phyloP scores from a whole-genome alignment of 2,888 invertebrate species.

The Eilema caniola region DNA sequence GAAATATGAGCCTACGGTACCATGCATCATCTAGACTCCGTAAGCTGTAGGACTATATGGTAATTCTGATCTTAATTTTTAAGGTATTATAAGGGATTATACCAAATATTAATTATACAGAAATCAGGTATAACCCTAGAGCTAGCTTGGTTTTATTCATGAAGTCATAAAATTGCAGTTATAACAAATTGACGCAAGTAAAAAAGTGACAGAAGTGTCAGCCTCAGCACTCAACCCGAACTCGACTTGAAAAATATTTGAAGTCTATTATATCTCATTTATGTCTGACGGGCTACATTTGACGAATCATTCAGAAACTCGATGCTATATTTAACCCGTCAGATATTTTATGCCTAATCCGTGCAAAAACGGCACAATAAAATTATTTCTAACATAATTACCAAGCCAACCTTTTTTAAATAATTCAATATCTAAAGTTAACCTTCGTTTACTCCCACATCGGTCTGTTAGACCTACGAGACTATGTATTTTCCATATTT shows the following conservation, averaged over 20 bases:
- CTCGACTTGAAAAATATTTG: background rate
- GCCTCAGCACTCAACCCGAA: background rate
- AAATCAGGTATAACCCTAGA: too few relatives aligned
- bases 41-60: too few relatives aligned
- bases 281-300: background rate
- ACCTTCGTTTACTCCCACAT: background rate
- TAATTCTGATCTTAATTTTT: too few relatives aligned
- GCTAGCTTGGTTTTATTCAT: background rate
- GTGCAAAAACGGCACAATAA: conserved; percentile 6
- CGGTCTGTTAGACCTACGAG: background rate
- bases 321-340: background rate
- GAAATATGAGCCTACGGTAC: too few relatives aligned
- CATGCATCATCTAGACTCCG: too few relatives aligned
- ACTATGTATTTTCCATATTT: background rate
- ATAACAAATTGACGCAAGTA: background rate
- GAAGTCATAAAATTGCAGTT: background rate
- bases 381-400: conserved; percentile 6
- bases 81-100: too few relatives aligned
- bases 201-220: background rate
- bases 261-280: background rate
- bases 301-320: background rate
- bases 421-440: conserved; percentile 12
- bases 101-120: too few relatives aligned
- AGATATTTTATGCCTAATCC: too few relatives aligned
- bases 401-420: conserved; percentile 9